These are phyloP conservation scores for Venturia canescens DNA, from an alignment of 1,140 invertebrate genomes.

Conservation along the genomic window DNA sequence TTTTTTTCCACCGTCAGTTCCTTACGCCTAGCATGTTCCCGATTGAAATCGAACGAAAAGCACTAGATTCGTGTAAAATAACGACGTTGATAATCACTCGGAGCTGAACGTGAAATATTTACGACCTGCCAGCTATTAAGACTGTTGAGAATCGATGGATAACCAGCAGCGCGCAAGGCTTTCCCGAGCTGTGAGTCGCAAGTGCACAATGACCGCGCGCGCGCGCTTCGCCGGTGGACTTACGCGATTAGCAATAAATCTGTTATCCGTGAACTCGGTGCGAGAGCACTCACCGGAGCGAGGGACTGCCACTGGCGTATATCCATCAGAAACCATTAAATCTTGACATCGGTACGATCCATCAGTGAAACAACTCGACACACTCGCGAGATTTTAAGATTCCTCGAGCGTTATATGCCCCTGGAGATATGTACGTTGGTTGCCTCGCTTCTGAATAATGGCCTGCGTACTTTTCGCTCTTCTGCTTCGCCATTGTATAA, in stretches of 20 bases:
- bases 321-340: conserved; percentile 43
- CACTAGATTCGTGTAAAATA: neutral
- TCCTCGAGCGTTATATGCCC: neutral
- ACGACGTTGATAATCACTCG: conserved; percentile 27
- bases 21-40: neutral
- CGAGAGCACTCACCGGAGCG: neutral
- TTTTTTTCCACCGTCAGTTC: neutral
- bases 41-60: neutral
- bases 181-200: neutral
- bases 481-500: neutral
- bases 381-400: conserved; percentile 39
- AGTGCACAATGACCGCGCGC: conserved; percentile 41
- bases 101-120: neutral
- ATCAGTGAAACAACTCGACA: conserved; percentile 37
- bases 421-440: neutral
- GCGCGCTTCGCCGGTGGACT: neutral
- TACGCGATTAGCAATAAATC: conserved; percentile 45
- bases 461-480: neutral
- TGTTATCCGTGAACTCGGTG: conserved; percentile 28
- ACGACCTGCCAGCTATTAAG: conserved; percentile 16
- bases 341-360: conserved; percentile 39
- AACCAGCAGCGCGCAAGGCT: neutral
- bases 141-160: conserved; percentile 27
- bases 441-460: neutral
- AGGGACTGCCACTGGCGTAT: neutral